Evolutionary conservation across 1,140 invertebrate species (phyloP).

Genomic region (Lepidotrigona ventralis): DNA sequence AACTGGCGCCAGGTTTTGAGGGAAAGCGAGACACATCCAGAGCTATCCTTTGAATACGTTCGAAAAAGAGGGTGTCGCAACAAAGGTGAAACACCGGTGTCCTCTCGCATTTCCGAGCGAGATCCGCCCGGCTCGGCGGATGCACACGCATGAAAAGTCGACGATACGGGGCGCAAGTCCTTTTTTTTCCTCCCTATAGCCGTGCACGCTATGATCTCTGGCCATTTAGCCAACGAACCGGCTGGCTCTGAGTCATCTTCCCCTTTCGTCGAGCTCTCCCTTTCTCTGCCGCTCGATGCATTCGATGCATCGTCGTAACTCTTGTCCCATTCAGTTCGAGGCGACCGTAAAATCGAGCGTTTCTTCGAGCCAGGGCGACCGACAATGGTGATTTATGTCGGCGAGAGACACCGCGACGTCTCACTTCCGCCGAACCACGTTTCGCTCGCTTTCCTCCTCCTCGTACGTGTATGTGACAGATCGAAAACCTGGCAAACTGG

Average conservation of each 20-base stretch:
- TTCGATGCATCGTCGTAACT: constrained; percentile 62
- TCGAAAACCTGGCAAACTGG: constrained; percentile 7
- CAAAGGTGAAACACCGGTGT: constrained; percentile 35
- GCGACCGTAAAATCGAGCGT: constrained; percentile 65
- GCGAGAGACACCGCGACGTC: constrained; percentile 44
- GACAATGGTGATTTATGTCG: constrained; percentile 61
- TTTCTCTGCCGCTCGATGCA: constrained; percentile 31
- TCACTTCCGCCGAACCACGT: constrained; percentile 50
- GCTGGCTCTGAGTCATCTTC: constrained; percentile 57
- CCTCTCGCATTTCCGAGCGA: constrained; percentile 21
- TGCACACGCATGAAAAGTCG: constrained; percentile 37
- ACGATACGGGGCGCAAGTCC: constrained; percentile 20
- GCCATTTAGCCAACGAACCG: constrained; percentile 60
- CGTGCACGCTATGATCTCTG: constrained; percentile 49
- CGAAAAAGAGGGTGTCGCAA: constrained; percentile 3
- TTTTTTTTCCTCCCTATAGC: constrained; percentile 42
- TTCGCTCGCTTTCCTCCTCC: constrained; percentile 8
- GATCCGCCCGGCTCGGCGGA: constrained; percentile 15
- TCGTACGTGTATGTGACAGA: background rate
- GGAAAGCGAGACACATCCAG: background rate
- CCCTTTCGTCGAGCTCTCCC: constrained; percentile 28
- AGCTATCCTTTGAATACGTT: constrained; percentile 18
- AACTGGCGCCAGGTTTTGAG: constrained; percentile 12
- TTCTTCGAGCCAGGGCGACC: constrained; percentile 51
- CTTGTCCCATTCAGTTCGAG: constrained; percentile 68